phyloP scores from a whole-genome alignment of 2,113 vertebrate genomes.

The Cnemophilus loriae region DNA sequence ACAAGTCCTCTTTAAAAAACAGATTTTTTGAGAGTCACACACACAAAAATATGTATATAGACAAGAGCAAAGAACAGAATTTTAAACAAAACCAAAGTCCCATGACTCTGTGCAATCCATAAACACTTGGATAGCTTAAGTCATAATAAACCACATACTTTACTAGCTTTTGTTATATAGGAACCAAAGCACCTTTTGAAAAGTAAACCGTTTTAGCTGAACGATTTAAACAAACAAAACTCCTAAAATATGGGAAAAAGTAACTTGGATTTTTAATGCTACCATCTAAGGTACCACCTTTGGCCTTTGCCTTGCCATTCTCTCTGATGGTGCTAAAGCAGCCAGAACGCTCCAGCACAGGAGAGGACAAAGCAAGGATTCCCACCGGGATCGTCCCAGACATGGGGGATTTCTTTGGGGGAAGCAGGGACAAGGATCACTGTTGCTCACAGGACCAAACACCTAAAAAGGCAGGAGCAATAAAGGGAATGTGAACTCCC shows the following conservation, averaged over 20 bases:
- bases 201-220: background rate
- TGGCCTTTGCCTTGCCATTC: background rate
- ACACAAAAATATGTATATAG: background rate
- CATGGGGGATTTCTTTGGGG: background rate
- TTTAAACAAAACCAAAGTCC: background rate
- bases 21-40: conserved; percentile 11
- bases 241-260: background rate
- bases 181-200: background rate
- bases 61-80: background rate
- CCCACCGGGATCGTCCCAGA: background rate
- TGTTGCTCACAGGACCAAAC: background rate
- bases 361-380: background rate
- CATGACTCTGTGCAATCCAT: background rate
- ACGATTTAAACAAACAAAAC: background rate
- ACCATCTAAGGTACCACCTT: background rate
- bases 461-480: background rate
- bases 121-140: background rate
- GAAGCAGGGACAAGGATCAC: background rate
- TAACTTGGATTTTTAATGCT: background rate
- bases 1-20: conserved; percentile 83
- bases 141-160: background rate
- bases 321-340: background rate
- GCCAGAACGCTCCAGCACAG: background rate
- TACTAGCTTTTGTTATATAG: background rate
- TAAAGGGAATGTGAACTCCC: background rate